Base-by-base conservation (phyloP, 2,888 invertebrate species). In the Hedya salicella region DNA sequence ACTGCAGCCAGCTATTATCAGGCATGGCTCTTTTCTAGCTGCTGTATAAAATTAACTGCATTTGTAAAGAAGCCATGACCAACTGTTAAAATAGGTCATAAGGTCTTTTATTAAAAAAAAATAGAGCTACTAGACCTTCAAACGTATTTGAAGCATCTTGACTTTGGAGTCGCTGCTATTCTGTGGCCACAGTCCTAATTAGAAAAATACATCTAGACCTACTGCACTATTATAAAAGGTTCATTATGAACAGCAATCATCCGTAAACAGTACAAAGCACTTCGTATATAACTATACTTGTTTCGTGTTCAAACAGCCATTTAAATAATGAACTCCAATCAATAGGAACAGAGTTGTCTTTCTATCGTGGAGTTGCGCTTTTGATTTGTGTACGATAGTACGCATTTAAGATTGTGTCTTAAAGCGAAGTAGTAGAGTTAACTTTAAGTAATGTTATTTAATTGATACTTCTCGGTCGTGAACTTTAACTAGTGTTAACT, bases 401-500 rank as follows among this genome's bases (percentile, higher is more conserved):
- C 4, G 5, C 14, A 13, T 49, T 59, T 39, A 21, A 59, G 49
- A 39, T 6, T 14, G 36, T 39, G 3, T 13, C 48, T 39, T 36
- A 48, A 49, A 49, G 36, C 16, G 8, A 52, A 11, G 17, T 13
- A 11, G 1, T 44, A 62, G 14, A 21, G 62, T 46, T 53, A 36
- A n/a, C 39, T 36, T 62, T 46, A 14, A 25, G 1, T 39, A 6
- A 17, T 16, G 1, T 19, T 9, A 8, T 46, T 36, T 48, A 49
- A 44, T 44, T 19, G 14, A 50, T 21, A 17, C 57, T 39, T 54
- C 40, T 56, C 64, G 64, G 57, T 65, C 63, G 48, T 68, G 67
- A 68, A 68, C 67, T 68, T 68, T 63, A 59, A 52, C 67, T 59
- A 63, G 63, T 59, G 62, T 53, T 65, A 59, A 65, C 44, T 42